Evolutionary conservation across 2,888 invertebrate genomes (phyloP), one percentile per base, ranked within the genome.

Genomic region (Calameuta idolon): DNA sequence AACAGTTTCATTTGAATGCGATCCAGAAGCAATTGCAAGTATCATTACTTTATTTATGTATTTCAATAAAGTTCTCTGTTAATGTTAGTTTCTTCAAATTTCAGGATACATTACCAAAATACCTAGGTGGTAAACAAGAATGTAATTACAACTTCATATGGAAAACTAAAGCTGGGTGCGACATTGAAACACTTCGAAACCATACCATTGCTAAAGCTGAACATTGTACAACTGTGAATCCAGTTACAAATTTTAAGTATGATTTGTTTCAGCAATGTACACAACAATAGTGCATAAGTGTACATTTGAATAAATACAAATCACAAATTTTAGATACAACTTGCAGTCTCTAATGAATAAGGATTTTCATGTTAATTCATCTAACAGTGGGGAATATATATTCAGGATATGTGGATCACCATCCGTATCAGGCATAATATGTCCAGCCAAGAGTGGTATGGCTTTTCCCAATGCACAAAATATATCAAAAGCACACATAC

Each of bases 101-200:
- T 30, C 75, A 91, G 91, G 82, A 86, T 37, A 85, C 86, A 3
- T 69, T 78, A 30, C 90, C 91, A 71, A 79, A 83, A 30, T 90
- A 88, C 78, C 40, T 84, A 34, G 80, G 82, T 69, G 87, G 86
- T 37, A 79, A 69, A 40, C 83, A 86, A 40, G 78, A 78, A 1
- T 91, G 91, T 78, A 76, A 85, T 80, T 89, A 89, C 74, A 81
- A 85, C 55, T 80, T 91, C 33, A 74, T 68, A 55, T 91, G 90
- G 91, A 85, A 76, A 81, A 90, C 90, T 37, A 74, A 83, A 31
- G 84, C 85, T 34, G 90, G 88, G 3, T 91, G 91, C 69, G 86
- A 84, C 77, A 30, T 86, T 11, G 85, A 89, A 83, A 81, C 83
- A 75, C 77, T 88, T 11, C 81, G 80, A 78, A 82, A 85, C n/a